Base-by-base conservation (phyloP, 2,888 invertebrate species). In the Julus scanicus region DNA sequence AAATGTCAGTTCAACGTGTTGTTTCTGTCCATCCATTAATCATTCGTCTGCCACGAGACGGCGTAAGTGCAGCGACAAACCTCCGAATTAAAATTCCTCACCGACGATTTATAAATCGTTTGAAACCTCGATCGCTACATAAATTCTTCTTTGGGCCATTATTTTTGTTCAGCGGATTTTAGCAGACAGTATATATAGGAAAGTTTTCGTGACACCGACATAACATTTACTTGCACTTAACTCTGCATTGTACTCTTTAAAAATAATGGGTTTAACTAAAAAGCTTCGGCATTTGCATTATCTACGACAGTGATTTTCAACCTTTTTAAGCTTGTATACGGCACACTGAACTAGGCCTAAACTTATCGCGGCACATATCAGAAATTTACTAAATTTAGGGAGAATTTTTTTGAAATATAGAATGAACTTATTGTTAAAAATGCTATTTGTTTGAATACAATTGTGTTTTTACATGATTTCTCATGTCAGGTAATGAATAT, bases 41-140 rank as follows among this genome's bases (percentile, higher is more conserved):
- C 80, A 80, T 15, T 80, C 80, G 80, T 80, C 80, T 80, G 15
- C 80, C 80, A 80, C 15, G 29, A 80, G 80, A 80, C 80, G 80
- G 80, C 80, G 80, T 80, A 80, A 80, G 71, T 80, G 80, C 80
- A 37, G 80, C 37, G 80, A 80, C 80, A 80, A 80, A 80, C 80
- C 37, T 80, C 80, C 37, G 80, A 80, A 80, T 80, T 80, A 80
- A 80, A 80, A 80, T 80, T 80, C 80, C 80, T 80, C 37, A 37
- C 13, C 11, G 80, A 80, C 80, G 80, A 80, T 80, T 80, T 80
- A 80, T 80, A 80, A 80, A 80, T 80, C 80, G 80, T 80, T 80
- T 80, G 37, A 80, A 37, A 37, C 29, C 37, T 80, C 37, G 15
- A 39, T 80, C 37, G 15, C 80, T 80, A 80, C 80, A 80, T 80